phyloP scores from a whole-genome alignment of 2,797 vertebrate genomes.

The Knipowitschia caucasica region DNA sequence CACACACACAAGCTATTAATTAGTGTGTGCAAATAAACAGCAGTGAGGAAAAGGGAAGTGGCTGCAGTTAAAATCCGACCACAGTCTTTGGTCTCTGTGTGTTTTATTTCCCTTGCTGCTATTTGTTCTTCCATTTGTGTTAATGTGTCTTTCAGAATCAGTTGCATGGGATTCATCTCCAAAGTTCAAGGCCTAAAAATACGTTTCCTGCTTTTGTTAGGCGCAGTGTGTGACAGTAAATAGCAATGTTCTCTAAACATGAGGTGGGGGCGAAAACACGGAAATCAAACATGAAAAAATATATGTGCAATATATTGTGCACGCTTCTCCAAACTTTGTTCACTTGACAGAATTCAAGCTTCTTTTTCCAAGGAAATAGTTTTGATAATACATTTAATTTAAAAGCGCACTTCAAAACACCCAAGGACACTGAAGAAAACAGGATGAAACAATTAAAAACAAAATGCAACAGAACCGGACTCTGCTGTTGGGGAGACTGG shows the following conservation, averaged over 20 bases:
- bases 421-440: no score
- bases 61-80: constrained; percentile 56
- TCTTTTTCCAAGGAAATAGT: no score
- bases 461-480: no score
- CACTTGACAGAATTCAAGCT: no score
- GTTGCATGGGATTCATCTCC: constrained; percentile 47
- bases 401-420: no score
- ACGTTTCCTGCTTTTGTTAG: constrained; percentile 71
- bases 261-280: neutral
- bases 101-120: constrained; percentile 54
- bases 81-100: constrained; percentile 60
- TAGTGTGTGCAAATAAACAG: constrained; percentile 73
- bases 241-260: constrained; percentile 4
- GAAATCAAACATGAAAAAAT: neutral
- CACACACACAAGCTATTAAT: constrained; percentile 64
- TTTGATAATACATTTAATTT: no score
- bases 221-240: constrained; percentile 43
- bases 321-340: neutral
- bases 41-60: constrained; percentile 68
- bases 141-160: constrained; percentile 43
- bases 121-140: constrained; percentile 30
- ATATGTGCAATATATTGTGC: neutral
- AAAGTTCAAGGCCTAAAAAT: constrained; percentile 62
- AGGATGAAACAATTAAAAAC: no score
- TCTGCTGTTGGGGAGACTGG: no score